Conservation (phyloP, 2,113 vertebrate genomes). For the Myotis brandtii region DNA sequence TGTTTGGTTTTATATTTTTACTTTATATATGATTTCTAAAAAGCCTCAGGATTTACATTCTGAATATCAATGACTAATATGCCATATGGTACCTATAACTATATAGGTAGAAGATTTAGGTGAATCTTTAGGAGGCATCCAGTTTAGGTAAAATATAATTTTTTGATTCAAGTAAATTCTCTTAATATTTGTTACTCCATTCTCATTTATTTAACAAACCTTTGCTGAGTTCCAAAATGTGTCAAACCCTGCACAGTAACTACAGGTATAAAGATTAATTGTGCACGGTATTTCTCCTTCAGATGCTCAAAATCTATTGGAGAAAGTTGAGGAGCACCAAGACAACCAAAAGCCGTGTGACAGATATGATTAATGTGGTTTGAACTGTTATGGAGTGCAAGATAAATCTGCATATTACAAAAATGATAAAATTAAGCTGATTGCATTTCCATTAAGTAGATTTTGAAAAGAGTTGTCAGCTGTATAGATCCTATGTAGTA, state of each 20-base stretch:
- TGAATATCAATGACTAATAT: neutral
- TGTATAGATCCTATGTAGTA: neutral
- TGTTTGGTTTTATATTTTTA: neutral
- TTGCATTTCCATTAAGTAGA: neutral
- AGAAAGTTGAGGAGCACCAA: neutral
- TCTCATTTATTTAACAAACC: neutral
- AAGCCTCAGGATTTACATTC: neutral
- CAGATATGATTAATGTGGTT: neutral
- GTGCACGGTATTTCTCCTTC: neutral
- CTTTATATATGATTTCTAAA: neutral
- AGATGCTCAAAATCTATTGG: neutral
- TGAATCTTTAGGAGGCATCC: neutral
- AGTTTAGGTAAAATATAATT: neutral
- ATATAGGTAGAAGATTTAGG: neutral
- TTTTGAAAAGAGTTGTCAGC: constrained; percentile 19
- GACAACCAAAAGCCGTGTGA: neutral
- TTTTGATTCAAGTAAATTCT: neutral
- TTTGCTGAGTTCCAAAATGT: neutral
- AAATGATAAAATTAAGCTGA: neutral
- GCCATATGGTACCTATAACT: neutral
- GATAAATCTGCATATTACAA: neutral
- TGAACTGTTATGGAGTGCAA: neutral
- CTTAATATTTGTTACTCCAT: neutral
- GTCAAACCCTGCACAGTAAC: neutral
- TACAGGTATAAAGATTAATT: neutral